phyloP scores from a whole-genome alignment of 2,888 invertebrate species.

The Aspidapion aeneum region DNA sequence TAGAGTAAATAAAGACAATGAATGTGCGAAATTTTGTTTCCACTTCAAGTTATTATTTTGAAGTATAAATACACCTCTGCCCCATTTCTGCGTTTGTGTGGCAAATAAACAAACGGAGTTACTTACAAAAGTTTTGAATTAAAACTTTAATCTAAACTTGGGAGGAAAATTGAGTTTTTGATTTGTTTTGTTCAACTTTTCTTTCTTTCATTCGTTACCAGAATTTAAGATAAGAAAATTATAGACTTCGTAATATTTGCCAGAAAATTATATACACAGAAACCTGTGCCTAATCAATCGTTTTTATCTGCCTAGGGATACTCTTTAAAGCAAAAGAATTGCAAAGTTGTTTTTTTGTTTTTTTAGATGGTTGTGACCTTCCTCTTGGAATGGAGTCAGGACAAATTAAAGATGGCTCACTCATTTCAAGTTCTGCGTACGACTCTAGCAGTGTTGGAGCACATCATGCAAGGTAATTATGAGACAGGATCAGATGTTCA shows the following conservation, averaged over 20 bases:
- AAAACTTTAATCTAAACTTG: background rate
- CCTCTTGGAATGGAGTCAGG: constrained; percentile 81
- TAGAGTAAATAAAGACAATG: no score
- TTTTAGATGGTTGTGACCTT: constrained; percentile 66
- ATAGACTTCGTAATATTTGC: no score
- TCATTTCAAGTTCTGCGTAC: constrained; percentile 78
- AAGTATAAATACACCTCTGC: no score
- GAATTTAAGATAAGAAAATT: no score
- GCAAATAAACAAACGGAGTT: background rate
- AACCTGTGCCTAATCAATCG: no score
- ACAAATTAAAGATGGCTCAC: constrained; percentile 70
- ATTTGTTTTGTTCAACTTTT: background rate
- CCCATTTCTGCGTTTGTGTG: background rate
- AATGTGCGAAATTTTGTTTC: no score
- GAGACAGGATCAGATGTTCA: no score
- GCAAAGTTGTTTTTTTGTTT: no score
- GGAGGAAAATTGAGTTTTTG: background rate
- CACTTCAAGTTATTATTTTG: no score
- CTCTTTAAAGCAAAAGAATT: background rate
- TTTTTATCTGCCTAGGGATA: no score
- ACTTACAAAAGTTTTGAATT: background rate
- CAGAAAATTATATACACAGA: no score
- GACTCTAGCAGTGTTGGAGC: constrained; percentile 80
- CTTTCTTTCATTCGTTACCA: no score
- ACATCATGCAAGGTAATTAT: constrained; percentile 70